Conservation (phyloP, 2,797 vertebrate species). For the Distichodus sexfasciatus region DNA sequence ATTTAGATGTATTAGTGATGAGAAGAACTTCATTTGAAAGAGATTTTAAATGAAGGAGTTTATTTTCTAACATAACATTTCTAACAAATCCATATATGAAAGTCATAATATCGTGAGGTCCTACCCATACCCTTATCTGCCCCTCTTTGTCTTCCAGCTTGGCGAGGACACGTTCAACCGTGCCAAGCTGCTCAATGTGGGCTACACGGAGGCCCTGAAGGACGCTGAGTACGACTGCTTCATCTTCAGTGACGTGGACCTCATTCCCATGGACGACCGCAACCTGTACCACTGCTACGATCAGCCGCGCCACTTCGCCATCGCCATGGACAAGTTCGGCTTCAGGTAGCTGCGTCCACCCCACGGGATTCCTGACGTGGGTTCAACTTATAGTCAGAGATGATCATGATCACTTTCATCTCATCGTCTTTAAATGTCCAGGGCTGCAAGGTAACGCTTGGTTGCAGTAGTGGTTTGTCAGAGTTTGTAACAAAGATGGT, state of each 20-base stretch:
- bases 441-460: slow-evolving; percentile 28
- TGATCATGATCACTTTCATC: slow-evolving; percentile 6
- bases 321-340: slow-evolving; percentile 99
- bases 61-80: too few relatives aligned
- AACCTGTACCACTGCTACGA: slow-evolving; percentile 98
- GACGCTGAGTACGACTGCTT: slow-evolving; percentile 94
- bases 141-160: slow-evolving; percentile 68
- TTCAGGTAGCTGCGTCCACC: slow-evolving; percentile 79
- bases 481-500: slow-evolving; percentile 20
- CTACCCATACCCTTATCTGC: too few relatives aligned
- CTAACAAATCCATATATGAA: too few relatives aligned
- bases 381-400: neutral
- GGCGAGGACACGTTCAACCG: slow-evolving; percentile 96
- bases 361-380: neutral
- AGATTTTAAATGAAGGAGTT: too few relatives aligned
- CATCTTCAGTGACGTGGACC: slow-evolving; percentile 97
- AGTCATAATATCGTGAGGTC: too few relatives aligned
- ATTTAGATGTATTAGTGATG: too few relatives aligned
- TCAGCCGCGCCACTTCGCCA: slow-evolving; percentile 95
- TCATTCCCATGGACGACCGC: slow-evolving; percentile 97
- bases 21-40: too few relatives aligned
- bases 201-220: slow-evolving; percentile 90
- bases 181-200: slow-evolving; percentile 93
- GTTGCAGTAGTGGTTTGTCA: neutral
- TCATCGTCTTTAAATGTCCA: too few relatives aligned